These are phyloP conservation scores for Silvanus unidentatus DNA, from an alignment of 2,888 invertebrate species.

Conservation along the genomic window DNA sequence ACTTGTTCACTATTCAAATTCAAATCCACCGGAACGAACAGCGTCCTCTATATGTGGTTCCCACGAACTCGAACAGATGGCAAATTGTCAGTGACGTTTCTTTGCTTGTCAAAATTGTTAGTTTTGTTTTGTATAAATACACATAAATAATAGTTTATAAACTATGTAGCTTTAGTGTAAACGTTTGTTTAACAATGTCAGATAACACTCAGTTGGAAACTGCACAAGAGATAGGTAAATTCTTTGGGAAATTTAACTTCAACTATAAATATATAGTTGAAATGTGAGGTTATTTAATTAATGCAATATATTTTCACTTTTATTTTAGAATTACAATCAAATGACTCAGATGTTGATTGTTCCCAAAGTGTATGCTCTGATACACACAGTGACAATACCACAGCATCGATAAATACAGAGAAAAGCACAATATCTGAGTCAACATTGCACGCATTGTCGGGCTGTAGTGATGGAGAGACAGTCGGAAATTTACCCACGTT, in stretches of 20 bases:
- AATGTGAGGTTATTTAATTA: neutral
- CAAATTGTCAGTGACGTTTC: no score
- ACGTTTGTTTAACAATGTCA: slow-evolving; percentile 14
- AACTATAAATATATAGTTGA: neutral
- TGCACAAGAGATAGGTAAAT: slow-evolving; percentile 19
- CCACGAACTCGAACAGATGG: no score
- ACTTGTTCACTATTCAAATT: no score
- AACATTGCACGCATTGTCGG: slow-evolving; percentile 35
- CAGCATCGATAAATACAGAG: slow-evolving; percentile 41
- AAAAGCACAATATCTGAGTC: slow-evolving; percentile 38
- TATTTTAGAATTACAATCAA: slow-evolving; percentile 26
- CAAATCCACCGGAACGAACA: no score
- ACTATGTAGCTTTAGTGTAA: no score
- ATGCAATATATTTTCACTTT: no score
- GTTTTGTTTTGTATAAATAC: no score
- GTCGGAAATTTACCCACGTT: slow-evolving; percentile 18
- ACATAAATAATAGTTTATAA: no score
- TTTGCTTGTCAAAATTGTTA: no score
- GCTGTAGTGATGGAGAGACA: slow-evolving; percentile 27
- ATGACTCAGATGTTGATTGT: slow-evolving; percentile 44
- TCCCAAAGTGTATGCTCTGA: slow-evolving; percentile 45
- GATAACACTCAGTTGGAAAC: slow-evolving; percentile 16
- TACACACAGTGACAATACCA: slow-evolving; percentile 44
- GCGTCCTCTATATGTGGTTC: no score
- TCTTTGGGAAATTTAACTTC: no score